Percentiles rank a stretch among this genome's conserved stretches.
These are phyloP conservation scores for Entomobrya proxima DNA, from an alignment of 2,888 invertebrate genomes.

Conservation along the genomic window DNA sequence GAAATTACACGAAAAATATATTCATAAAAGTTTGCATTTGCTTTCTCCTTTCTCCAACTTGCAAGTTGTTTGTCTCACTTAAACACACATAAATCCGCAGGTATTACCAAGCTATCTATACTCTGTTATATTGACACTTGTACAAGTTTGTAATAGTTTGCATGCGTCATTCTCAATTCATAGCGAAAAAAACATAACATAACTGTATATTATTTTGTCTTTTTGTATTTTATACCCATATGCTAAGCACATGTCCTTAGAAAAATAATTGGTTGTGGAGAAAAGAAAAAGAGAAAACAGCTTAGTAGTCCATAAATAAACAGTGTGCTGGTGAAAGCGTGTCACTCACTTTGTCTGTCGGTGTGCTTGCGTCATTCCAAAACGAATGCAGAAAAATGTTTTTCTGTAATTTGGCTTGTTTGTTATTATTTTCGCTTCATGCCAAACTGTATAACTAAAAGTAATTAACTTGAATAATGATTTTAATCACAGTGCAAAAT, in stretches of 20 bases:
- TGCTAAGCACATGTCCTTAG: slow-evolving; percentile 22
- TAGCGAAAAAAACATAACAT: not conserved
- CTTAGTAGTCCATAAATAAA: slow-evolving; percentile 6
- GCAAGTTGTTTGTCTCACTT: too few relatives aligned
- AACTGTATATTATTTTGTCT: not conserved
- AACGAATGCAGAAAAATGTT: not conserved
- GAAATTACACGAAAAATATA: too few relatives aligned
- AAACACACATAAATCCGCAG: too few relatives aligned
- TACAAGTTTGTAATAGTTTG: not conserved
- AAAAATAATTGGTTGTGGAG: not conserved
- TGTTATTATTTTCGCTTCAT: too few relatives aligned
- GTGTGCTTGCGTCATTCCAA: not conserved
- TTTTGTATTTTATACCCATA: not conserved
- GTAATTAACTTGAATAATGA: too few relatives aligned
- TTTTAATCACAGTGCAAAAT: too few relatives aligned
- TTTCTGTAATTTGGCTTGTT: too few relatives aligned
- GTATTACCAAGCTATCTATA: too few relatives aligned
- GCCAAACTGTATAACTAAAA: too few relatives aligned
- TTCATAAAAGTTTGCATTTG: too few relatives aligned
- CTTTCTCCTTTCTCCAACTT: too few relatives aligned
- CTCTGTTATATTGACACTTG: slow-evolving; percentile 14
- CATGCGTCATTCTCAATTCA: not conserved
- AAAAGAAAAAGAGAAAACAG: not conserved
- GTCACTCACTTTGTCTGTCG: not conserved
- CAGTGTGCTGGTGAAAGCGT: slow-evolving; percentile 21